Percentiles rank a stretch among this genome's conserved stretches.
phyloP scores from a whole-genome alignment of 92 coral and sea anemone genomes.

The Phenganax marumi region DNA sequence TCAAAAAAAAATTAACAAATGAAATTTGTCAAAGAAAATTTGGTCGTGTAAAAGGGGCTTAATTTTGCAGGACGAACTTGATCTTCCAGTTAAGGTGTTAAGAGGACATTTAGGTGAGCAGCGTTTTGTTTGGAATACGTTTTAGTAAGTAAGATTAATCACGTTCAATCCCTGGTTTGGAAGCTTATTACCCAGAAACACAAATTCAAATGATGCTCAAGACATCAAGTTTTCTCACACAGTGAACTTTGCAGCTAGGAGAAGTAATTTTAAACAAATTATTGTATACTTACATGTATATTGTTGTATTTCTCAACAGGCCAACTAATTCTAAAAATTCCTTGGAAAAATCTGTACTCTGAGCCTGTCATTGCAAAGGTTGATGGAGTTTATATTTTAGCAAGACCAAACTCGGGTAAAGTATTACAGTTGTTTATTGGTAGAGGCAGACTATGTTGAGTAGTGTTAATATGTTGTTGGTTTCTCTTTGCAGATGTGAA shows the following conservation, averaged over 20 bases:
- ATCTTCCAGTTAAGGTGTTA: slow-evolving; percentile 85
- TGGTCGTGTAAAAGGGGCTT: no score
- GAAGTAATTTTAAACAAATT: neutral
- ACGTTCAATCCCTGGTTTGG: no score
- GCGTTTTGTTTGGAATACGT: no score
- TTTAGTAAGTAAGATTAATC: no score
- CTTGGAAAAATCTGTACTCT: slow-evolving; percentile 94
- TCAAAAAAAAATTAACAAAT: no score
- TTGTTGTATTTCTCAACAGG: slow-evolving; percentile 47
- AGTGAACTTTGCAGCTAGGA: neutral
- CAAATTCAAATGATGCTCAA: no score
- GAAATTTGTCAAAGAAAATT: no score
- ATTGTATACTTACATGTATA: neutral
- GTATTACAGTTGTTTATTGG: neutral
- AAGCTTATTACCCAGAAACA: no score
- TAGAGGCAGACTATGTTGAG: neutral
- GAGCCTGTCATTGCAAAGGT: slow-evolving; percentile 93
- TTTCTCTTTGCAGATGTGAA: slow-evolving; percentile 61
- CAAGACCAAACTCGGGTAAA: slow-evolving; percentile 88
- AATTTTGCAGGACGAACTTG: slow-evolving; percentile 77
- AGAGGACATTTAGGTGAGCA: slow-evolving; percentile 90
- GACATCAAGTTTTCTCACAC: neutral
- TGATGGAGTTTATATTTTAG: slow-evolving; percentile 82
- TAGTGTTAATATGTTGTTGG: no score
- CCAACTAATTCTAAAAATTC: slow-evolving; percentile 86